Conservation (phyloP, 2,888 invertebrate genomes). For the Seira ritae region DNA sequence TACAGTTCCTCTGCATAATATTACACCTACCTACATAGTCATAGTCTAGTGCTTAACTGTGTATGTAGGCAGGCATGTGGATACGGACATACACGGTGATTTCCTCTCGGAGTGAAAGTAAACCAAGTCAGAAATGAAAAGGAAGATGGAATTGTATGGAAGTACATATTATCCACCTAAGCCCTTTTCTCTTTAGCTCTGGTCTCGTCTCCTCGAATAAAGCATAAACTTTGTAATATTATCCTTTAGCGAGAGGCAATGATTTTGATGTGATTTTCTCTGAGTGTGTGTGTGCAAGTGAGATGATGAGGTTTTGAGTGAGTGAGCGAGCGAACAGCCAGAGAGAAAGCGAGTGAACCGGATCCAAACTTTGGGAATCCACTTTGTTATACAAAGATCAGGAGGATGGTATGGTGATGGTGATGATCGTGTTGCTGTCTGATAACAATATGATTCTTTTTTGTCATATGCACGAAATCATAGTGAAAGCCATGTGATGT, state of each 20-base stretch:
- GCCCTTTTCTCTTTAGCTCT: no score
- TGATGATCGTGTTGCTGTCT: no score
- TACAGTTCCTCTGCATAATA: not conserved
- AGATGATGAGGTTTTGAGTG: slow-evolving; percentile 68
- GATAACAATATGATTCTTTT: no score
- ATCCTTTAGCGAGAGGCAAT: slow-evolving; percentile 34
- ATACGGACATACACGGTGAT: no score
- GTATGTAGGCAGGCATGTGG: no score
- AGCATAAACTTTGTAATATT: slow-evolving; percentile 20
- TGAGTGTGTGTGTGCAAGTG: slow-evolving; percentile 42
- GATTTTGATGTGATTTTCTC: slow-evolving; percentile 65
- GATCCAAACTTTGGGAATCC: slow-evolving; percentile 58
- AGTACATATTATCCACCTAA: no score
- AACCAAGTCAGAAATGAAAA: slow-evolving; percentile 54
- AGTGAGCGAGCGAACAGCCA: slow-evolving; percentile 37
- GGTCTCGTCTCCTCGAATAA: no score
- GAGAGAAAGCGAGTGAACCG: slow-evolving; percentile 56
- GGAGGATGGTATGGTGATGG: not conserved
- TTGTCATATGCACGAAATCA: no score
- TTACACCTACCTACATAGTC: no score
- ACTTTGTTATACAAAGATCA: slow-evolving; percentile 43
- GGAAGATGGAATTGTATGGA: no score
- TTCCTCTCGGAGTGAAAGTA: slow-evolving; percentile 40
- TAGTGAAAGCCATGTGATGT: no score
- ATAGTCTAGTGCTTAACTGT: no score